These are phyloP conservation scores for Columbina picui DNA, from an alignment of 2,113 vertebrate species.

Conservation along the genomic window DNA sequence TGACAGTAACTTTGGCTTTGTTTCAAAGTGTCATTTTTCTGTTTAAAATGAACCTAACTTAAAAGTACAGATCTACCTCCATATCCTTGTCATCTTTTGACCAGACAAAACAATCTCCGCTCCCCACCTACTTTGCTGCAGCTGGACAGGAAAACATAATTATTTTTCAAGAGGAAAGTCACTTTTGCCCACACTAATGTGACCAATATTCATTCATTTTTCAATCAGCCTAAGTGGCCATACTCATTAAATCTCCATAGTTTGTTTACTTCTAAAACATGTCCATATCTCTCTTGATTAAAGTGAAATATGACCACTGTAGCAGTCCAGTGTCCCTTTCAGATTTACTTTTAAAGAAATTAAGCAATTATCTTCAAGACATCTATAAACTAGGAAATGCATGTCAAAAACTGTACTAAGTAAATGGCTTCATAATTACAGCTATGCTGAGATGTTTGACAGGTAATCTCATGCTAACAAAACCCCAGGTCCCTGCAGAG, in stretches of 20 bases:
- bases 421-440: conserved; percentile 42
- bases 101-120: not conserved
- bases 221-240: conserved; percentile 49
- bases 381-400: not conserved
- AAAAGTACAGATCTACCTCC: not conserved
- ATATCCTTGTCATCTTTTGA: not conserved
- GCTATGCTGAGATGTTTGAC: not conserved
- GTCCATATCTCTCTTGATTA: not conserved
- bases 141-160: not conserved
- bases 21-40: not conserved
- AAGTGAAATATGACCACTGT: not conserved
- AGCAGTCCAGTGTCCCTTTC: not conserved
- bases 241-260: conserved; percentile 15
- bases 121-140: not conserved
- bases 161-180: conserved; percentile 40
- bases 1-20: not conserved
- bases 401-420: not conserved
- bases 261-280: conserved; percentile 23
- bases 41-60: not conserved
- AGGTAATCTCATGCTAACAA: not conserved
- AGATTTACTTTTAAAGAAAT: conserved; percentile 32
- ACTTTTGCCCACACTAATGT: conserved; percentile 21
- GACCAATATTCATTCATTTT: conserved; percentile 31
- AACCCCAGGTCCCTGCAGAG: not conserved
- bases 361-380: conserved; percentile 25